Conservation (phyloP, 2,113 vertebrate species). For the Urocitellus parryii region DNA sequence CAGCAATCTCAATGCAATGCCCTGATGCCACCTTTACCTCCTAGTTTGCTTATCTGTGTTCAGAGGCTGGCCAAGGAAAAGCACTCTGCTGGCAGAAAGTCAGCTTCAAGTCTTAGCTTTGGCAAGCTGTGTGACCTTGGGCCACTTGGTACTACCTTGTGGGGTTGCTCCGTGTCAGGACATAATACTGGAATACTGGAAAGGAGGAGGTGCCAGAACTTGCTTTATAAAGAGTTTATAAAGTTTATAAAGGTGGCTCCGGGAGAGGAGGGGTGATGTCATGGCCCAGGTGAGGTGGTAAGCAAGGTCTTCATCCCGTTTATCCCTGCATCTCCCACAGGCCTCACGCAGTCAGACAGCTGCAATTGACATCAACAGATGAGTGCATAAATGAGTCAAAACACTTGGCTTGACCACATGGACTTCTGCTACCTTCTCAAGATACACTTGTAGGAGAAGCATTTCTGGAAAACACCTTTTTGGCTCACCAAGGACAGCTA, state of each 20-base stretch:
- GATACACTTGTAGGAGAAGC: background rate
- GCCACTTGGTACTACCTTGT: background rate
- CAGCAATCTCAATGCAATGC: background rate
- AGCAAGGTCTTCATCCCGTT: background rate
- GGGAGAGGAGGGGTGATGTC: background rate
- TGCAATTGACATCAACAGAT: background rate
- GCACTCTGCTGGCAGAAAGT: background rate
- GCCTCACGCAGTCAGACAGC: accelerated
- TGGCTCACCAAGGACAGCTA: background rate
- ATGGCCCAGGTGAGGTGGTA: background rate
- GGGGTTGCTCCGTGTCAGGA: background rate
- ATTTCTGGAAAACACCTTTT: background rate
- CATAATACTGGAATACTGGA: background rate
- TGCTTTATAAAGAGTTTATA: background rate
- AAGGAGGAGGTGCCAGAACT: background rate
- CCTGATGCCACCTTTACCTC: background rate
- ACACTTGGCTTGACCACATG: background rate
- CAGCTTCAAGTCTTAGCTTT: background rate
- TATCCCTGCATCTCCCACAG: accelerated
- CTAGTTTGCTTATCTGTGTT: background rate
- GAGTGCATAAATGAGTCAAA: background rate
- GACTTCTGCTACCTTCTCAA: background rate
- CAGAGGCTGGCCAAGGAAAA: background rate
- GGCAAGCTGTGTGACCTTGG: background rate
- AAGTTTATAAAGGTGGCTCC: too few species aligned